These are phyloP conservation scores for Melanaphis sacchari DNA, from an alignment of 1,140 invertebrate genomes.

Conservation along the genomic window DNA sequence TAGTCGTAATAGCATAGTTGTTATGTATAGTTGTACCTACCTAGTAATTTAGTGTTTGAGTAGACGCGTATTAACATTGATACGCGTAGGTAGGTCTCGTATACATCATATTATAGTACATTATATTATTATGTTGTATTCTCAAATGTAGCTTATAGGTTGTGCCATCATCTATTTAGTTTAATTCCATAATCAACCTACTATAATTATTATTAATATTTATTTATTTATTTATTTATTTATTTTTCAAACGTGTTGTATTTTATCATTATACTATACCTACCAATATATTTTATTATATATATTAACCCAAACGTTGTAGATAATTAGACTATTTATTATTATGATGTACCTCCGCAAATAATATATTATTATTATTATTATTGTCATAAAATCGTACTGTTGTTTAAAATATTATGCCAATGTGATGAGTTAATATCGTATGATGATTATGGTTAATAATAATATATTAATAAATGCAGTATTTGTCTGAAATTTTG, in stretches of 20 bases:
- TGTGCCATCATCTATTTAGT: constrained; percentile 34
- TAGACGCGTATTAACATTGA: background rate
- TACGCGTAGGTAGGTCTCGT: background rate
- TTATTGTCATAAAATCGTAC: background rate
- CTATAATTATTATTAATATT: background rate
- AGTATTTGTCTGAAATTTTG: background rate
- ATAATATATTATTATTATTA: background rate
- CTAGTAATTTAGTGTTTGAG: background rate
- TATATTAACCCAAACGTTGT: background rate
- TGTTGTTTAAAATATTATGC: background rate
- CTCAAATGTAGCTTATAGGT: constrained; percentile 39
- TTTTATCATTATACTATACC: background rate
- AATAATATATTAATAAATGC: background rate
- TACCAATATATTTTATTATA: background rate
- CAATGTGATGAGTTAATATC: background rate
- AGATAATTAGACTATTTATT: background rate
- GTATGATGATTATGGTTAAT: background rate
- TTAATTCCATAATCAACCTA: constrained; percentile 25
- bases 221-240: constrained; percentile 11
- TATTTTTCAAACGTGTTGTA: background rate
- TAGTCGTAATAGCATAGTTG: background rate
- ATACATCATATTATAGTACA: background rate
- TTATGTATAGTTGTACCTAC: background rate
- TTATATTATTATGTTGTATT: background rate
- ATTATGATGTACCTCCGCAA: background rate